These are phyloP conservation scores for Melolontha melolontha DNA, from an alignment of 2,888 invertebrate species.

Conservation along the genomic window DNA sequence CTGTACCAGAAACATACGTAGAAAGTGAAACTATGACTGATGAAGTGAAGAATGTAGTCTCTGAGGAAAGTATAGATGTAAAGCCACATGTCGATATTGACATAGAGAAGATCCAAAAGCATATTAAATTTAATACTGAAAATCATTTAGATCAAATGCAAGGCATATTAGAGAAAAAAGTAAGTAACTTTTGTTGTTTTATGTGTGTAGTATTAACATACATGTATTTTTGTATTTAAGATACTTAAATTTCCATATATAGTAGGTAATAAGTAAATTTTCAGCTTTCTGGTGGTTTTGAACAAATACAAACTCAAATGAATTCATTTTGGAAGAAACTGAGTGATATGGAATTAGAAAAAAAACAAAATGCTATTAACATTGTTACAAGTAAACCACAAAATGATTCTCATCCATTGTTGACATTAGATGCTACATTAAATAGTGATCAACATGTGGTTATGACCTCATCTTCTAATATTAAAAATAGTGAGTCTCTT, in stretches of 20 bases:
- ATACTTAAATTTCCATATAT: too few relatives aligned
- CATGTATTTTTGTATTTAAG: slow-evolving; percentile 1
- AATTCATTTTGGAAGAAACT: slow-evolving; percentile 60
- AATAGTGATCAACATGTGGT: not conserved
- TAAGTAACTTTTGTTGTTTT: slow-evolving; percentile 48
- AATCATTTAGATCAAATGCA: slow-evolving; percentile 46
- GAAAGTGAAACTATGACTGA: slow-evolving; percentile 41
- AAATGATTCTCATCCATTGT: not conserved
- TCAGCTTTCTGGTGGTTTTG: slow-evolving; percentile 56
- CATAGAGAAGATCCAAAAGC: slow-evolving; percentile 38
- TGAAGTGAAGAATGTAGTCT: slow-evolving; percentile 12
- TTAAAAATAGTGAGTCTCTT: slow-evolving; percentile 2
- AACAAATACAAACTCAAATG: slow-evolving; percentile 62
- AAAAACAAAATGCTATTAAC: slow-evolving; percentile 30
- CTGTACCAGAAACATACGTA: slow-evolving; percentile 42
- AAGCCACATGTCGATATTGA: slow-evolving; percentile 31
- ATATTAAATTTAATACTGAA: slow-evolving; percentile 39
- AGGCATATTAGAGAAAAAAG: slow-evolving; percentile 52
- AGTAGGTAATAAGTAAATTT: slow-evolving; percentile 35
- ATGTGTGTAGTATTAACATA: not conserved
- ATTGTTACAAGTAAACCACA: not conserved
- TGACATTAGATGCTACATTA: not conserved
- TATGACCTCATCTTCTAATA: slow-evolving; percentile 1
- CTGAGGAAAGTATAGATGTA: slow-evolving; percentile 9
- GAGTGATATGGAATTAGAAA: slow-evolving; percentile 55